Evolutionary conservation across 2,113 vertebrate genomes (phyloP).

Genomic region (Oxyruncus cristatus): DNA sequence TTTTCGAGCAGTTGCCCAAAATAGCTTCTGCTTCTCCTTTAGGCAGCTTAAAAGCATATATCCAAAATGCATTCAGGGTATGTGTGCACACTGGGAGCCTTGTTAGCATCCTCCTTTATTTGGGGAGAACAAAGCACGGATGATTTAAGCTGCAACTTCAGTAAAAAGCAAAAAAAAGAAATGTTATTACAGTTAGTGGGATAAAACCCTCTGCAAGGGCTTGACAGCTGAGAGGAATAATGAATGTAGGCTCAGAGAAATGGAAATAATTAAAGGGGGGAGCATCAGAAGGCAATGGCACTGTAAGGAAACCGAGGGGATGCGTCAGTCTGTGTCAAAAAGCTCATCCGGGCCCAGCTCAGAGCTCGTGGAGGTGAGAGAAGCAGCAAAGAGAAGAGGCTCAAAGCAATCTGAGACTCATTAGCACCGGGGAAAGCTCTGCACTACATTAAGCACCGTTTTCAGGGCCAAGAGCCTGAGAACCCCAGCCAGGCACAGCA

Average conservation of each 20-base stretch:
- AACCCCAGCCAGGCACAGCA: not conserved
- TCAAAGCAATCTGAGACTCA: not conserved
- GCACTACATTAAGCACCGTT: not conserved
- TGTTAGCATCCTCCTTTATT: constrained; percentile 23
- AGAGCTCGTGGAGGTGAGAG: not conserved
- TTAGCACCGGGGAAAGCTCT: not conserved
- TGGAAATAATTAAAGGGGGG: constrained; percentile 53
- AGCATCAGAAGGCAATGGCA: not conserved
- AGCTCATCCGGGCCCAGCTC: not conserved
- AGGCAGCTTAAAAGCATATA: constrained; percentile 4
- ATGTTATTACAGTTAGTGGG: not conserved
- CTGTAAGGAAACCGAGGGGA: not conserved
- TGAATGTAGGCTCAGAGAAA: constrained; percentile 5
- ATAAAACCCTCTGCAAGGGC: constrained; percentile 25
- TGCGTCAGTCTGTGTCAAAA: not conserved
- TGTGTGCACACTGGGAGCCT: not conserved
- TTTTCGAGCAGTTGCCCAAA: not conserved
- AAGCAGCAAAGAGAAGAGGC: not conserved
- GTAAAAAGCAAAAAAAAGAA: not conserved
- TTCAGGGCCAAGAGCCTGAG: not conserved
- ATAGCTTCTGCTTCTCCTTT: not conserved
- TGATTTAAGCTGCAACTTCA: constrained; percentile 29
- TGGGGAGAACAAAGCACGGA: constrained; percentile 31
- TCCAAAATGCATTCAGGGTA: not conserved
- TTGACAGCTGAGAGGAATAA: constrained; percentile 32